Base-by-base conservation (phyloP, 2,888 invertebrate species). In the Clepsis dumicolana region DNA sequence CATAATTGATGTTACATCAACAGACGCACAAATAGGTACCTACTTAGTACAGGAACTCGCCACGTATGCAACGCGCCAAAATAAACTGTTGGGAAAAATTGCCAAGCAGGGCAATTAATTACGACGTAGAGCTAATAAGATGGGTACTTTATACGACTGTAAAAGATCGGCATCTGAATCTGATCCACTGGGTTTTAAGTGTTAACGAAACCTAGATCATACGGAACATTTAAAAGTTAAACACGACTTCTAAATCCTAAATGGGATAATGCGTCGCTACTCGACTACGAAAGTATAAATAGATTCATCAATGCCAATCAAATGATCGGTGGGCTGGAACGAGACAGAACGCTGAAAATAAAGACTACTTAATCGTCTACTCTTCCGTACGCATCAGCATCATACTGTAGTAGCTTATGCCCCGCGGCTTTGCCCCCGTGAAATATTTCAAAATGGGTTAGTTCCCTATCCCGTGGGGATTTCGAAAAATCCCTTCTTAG, bases 221-320 rank as follows among this genome's bases (percentile, higher is more conserved):
- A n/a, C n/a, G n/a, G n/a, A 8, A 27, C 53, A 32, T 27, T 10
- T 16, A 16, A 16, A 41, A 41, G 7, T 41, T 16, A 1, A 5
- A 16, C n/a, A 16, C 21, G 48, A 21, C 48, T 48, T 21, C 21
- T 41, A 16, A 61, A 62, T 62, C n/a, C 50, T 32, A 35, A 16
- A 10, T 35, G 52, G 50, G 61, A 61, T 50, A 50, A 62, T 25
- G 10, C 38, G 38, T 25, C 16, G 54, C 56, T 21, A 48, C 16
- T 32, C 41, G 16, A 53, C 38, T 18, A 14, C 21, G 16, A 4
- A 44, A 44, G 35, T 57, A 64, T 64, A 57, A 65, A 57, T 50
- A 79, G 80, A 77, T 72, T 75, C 60, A 27, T 65, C 57, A 65
- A 57, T 65, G 64, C 50, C 64, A 65, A 50, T 59, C 64, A 48